phyloP scores from a whole-genome alignment of 1,140 invertebrate genomes.

The Trichomalopsis sarcophagae region DNA sequence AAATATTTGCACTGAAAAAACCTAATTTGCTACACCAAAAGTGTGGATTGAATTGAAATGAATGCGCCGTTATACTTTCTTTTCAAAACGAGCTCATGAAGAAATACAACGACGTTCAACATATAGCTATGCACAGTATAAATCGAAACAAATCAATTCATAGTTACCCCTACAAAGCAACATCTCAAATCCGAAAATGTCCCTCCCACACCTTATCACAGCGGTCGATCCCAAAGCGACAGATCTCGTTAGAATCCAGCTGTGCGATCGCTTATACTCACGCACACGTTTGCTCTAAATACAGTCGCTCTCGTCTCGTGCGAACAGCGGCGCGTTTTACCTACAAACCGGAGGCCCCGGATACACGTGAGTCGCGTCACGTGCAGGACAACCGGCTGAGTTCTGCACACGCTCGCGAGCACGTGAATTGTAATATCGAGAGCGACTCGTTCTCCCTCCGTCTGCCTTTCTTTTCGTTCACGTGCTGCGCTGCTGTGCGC shows the following conservation, averaged over 20 bases:
- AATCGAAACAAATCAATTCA: neutral
- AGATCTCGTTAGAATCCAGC: neutral
- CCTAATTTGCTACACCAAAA: too few species aligned
- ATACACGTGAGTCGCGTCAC: constrained; percentile 45
- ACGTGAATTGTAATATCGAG: constrained; percentile 19
- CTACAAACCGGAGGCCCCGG: constrained; percentile 23
- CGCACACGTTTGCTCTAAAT: constrained; percentile 23
- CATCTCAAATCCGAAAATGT: neutral
- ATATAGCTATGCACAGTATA: neutral
- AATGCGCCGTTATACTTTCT: neutral
- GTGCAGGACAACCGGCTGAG: constrained; percentile 38
- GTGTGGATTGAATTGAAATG: too few species aligned
- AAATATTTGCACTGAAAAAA: neutral
- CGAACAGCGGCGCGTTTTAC: constrained; percentile 35
- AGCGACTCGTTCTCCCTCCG: neutral
- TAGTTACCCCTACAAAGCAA: neutral
- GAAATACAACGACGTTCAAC: too few species aligned
- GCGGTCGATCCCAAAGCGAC: too few species aligned
- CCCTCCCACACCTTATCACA: neutral
- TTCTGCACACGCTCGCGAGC: constrained; percentile 26
- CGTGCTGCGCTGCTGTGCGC: neutral
- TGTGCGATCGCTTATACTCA: neutral
- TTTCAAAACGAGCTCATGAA: neutral
- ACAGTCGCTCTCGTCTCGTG: constrained; percentile 20
- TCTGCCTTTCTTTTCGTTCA: neutral